Evolutionary conservation across 2,113 vertebrate genomes (phyloP).

Genomic region (Chaenogobius annularis): DNA sequence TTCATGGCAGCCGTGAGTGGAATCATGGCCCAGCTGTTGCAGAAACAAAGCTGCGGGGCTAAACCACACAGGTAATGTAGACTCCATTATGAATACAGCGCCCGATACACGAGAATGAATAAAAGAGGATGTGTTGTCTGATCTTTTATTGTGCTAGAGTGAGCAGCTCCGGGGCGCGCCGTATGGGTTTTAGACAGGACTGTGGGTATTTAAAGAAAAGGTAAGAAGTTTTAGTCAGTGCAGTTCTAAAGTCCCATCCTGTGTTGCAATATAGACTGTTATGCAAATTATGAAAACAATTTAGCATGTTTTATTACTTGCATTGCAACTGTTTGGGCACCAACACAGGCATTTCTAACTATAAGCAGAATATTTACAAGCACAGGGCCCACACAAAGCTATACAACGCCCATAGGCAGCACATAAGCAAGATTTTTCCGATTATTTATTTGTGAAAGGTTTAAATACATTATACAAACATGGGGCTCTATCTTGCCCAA

Average conservation of each 20-base stretch:
- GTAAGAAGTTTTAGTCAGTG: not conserved
- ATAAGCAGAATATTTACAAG: no score
- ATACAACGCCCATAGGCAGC: no score
- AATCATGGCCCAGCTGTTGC: slow-evolving; percentile 66
- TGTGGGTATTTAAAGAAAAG: slow-evolving; percentile 10
- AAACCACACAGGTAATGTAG: slow-evolving; percentile 57
- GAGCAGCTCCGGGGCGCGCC: slow-evolving; percentile 26
- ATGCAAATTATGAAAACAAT: not conserved
- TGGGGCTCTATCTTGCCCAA: not conserved
- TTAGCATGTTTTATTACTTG: not conserved
- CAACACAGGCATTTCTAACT: not conserved
- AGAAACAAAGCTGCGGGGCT: slow-evolving; percentile 65
- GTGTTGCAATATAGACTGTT: not conserved
- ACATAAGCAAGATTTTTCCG: not conserved
- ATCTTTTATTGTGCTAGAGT: slow-evolving; percentile 27
- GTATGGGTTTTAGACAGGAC: slow-evolving; percentile 7
- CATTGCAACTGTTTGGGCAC: not conserved
- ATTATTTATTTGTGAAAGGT: not conserved
- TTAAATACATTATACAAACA: not conserved
- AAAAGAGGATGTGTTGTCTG: slow-evolving; percentile 48
- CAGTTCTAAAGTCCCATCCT: not conserved
- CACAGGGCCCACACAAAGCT: no score
- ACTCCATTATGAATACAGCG: slow-evolving; percentile 47
- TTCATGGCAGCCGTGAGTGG: slow-evolving; percentile 59
- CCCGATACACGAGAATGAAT: slow-evolving; percentile 48